phyloP scores from a whole-genome alignment of 2,797 vertebrate genomes.

The Macrochelys suwanniensis region DNA sequence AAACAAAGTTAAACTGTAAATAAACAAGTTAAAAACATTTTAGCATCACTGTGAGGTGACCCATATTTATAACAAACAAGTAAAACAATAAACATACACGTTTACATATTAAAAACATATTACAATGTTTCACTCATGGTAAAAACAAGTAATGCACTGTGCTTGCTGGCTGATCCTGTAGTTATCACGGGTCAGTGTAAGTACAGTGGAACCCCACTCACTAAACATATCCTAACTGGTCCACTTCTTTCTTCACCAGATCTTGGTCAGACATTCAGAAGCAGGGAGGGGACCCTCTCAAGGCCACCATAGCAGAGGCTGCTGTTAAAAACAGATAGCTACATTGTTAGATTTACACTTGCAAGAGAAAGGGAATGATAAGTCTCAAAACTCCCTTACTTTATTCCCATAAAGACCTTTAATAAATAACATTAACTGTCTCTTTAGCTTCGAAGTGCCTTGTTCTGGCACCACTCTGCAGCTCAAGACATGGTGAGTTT shows the following conservation, averaged over 20 bases:
- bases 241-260: background rate
- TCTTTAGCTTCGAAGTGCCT: too few relatives aligned
- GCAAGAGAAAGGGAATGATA: background rate
- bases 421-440: too few relatives aligned
- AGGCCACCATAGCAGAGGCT: background rate
- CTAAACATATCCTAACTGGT: background rate
- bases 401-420: background rate
- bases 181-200: background rate
- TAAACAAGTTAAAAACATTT: background rate
- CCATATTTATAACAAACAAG: background rate
- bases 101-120: too few relatives aligned
- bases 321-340: too few relatives aligned
- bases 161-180: background rate
- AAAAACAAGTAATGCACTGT: background rate
- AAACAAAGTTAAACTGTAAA: background rate
- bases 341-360: background rate
- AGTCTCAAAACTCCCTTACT: background rate
- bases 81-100: background rate
- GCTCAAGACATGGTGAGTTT: too few relatives aligned
- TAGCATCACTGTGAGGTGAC: background rate
- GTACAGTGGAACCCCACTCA: background rate
- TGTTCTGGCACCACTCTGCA: too few relatives aligned
- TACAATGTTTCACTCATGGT: background rate
- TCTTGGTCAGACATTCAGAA: background rate
- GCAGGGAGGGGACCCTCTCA: background rate